Evolutionary conservation across 2,797 vertebrate genomes (phyloP).

Genomic region (Todus mexicanus): DNA sequence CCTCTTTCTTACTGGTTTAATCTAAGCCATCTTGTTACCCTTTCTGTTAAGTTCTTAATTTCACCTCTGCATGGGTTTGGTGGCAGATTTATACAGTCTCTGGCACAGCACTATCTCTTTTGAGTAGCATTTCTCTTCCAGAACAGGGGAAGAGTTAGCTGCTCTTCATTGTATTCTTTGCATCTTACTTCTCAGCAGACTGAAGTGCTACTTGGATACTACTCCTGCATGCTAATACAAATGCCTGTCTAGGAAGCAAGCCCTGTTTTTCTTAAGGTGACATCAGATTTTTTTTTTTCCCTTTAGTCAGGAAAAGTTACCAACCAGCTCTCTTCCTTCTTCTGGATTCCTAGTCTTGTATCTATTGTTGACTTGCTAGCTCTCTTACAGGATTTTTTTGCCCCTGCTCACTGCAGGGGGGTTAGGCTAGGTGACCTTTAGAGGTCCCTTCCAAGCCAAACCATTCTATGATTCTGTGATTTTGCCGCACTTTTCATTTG

Average conservation of each 20-base stretch:
- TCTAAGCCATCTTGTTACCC: not conserved
- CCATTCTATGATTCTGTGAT: too few relatives aligned
- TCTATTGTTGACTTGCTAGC: not conserved
- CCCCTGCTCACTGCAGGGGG: too few relatives aligned
- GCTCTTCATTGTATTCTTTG: not conserved
- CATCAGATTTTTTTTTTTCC: not conserved
- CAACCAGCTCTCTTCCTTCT: not conserved
- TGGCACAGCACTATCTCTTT: not conserved
- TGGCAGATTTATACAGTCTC: not conserved
- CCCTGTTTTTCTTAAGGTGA: not conserved
- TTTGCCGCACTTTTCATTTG: not conserved
- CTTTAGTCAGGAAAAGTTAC: not conserved
- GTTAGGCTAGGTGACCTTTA: too few relatives aligned
- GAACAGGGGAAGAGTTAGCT: not conserved
- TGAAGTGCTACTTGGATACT: not conserved
- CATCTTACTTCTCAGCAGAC: not conserved
- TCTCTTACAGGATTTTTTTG: not conserved
- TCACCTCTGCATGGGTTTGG: not conserved
- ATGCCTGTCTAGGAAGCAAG: not conserved
- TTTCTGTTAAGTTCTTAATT: not conserved
- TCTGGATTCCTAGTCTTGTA: not conserved
- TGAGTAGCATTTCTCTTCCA: not conserved
- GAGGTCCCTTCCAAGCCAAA: too few relatives aligned
- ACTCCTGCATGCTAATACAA: not conserved
- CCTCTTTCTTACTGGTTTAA: not conserved